Evolutionary conservation across 2,888 invertebrate genomes (phyloP), one percentile per base, ranked within the genome.

Genomic region (Meganola albula): DNA sequence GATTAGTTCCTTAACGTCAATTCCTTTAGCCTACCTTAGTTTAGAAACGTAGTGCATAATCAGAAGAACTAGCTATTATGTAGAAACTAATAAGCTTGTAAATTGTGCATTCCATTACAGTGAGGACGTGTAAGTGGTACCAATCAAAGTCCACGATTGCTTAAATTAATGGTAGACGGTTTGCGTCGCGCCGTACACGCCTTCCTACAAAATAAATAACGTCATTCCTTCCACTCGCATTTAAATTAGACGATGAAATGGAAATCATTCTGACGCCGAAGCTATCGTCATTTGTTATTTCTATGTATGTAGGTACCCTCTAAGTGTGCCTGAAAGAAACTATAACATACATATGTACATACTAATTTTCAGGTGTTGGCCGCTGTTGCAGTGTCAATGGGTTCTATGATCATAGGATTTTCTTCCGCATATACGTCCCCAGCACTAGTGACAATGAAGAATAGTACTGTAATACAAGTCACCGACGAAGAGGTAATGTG

Each of bases 341-440:
- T n/a, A n/a, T n/a, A n/a, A n/a, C n/a, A n/a, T n/a, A n/a, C n/a
- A n/a, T n/a, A n/a, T n/a, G n/a, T n/a, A n/a, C n/a, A n/a, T 43
- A 8, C 4, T 13, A 4, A 14, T 24, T 86, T 88, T 1, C 85
- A 96, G 95, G 89, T 96, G 22, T 66, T 96, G 39, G 95, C 96
- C 14, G 93, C 96, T 0, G 83, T 96, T 6, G 92, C 94, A 20
- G 95, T 96, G 4, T 95, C 96, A 0, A 73, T 96, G 70, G 95
- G 95, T 6, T 96, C 96, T 4, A 89, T 96, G 89, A 92, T 94
- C 11, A 93, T 96, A 39, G 97, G 97, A 4, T 95, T 92, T 67
- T 89, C 93, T 12, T 92, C 93, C 12, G 94, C 93, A n/a, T 97
- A 94, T 64, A 95, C 96, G 0, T 94, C 96, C 2, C 95, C 96